A percentile compares a stretch with the other conserved stretches of the same genome.
phyloP scores from a whole-genome alignment of 2,113 vertebrate genomes.

The Pandion haliaetus region DNA sequence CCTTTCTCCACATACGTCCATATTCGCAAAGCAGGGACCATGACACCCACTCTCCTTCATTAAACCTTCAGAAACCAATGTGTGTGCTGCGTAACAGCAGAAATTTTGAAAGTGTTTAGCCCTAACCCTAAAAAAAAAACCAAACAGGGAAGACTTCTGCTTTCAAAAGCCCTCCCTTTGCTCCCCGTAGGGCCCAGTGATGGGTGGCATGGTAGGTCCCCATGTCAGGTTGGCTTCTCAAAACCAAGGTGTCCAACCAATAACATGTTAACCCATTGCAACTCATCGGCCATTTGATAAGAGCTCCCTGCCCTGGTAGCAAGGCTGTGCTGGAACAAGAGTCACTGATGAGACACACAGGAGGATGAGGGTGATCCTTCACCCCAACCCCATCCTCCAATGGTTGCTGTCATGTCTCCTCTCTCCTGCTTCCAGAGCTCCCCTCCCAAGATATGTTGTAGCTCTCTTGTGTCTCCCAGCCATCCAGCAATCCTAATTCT shows the following conservation, averaged over 20 bases:
- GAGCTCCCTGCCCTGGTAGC: background rate
- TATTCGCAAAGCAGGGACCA: fast-evolving
- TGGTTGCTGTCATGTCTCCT: background rate
- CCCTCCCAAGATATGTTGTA: background rate
- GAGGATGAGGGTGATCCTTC: background rate
- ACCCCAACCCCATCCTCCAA: background rate
- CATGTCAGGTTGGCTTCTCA: background rate
- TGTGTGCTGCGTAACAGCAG: fast-evolving
- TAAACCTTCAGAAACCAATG: background rate
- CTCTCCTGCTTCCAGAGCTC: background rate
- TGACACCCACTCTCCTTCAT: background rate
- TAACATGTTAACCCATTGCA: background rate
- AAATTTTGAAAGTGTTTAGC: background rate
- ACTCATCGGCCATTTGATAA: background rate
- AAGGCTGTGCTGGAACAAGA: background rate
- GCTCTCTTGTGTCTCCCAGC: background rate
- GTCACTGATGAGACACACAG: background rate
- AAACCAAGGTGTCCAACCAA: background rate
- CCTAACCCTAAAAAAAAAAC: background rate
- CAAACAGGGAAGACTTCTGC: background rate
- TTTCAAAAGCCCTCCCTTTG: background rate
- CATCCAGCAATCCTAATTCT: background rate
- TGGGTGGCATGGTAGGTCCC: background rate
- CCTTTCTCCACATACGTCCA: background rate
- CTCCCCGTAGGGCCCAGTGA: fast-evolving